Evolutionary conservation across 2,113 vertebrate genomes (phyloP), one percentile per base, ranked within the genome.

Genomic region (Pholis gunnellus): DNA sequence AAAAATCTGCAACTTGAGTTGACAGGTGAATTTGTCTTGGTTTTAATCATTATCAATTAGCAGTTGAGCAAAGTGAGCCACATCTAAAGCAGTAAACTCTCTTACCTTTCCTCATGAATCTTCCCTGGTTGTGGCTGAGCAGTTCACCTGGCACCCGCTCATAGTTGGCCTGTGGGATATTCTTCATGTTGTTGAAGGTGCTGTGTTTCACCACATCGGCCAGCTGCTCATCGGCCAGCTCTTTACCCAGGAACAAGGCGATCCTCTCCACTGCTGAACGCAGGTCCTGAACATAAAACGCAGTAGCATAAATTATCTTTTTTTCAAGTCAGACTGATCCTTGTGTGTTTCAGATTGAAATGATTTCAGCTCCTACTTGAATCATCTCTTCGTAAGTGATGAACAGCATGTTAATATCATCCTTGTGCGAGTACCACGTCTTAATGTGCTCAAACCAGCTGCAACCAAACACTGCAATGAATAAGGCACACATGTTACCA

Each of bases 391-490:
- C 94, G 67, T 93, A 94, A 2, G 87, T 91, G 70, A 95, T 75
- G 83, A 92, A 92, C 34, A 95, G 75, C 70, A 94, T 86, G 83
- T 94, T 88, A 72, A 94, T 81, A 4, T 94, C 83, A 0, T 94
- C 87, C 75, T 77, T 93, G 76, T 93, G 85, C 13, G 75, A 79
- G 76, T 88, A 86, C 90, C 90, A 95, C 4, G 63, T 71, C 88
- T 91, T 92, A 27, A 94, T n/a, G 42, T 95, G 94, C 15, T 95
- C 85, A 81, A 95, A 95, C 94, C 94, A 95, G 77, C 84, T 81
- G 78, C 79, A 66, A 0, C 84, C 92, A 79, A 76, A 89, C 75
- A 94, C 94, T 94, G 88, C 80, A 91, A 90, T 14, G 61, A 6
- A 66, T 15, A 74, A 78, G 4, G 27, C 38, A 83, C 38, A 59